Evolutionary conservation across 2,113 vertebrate species (phyloP).

Genomic region (Ceratotherium simum): DNA sequence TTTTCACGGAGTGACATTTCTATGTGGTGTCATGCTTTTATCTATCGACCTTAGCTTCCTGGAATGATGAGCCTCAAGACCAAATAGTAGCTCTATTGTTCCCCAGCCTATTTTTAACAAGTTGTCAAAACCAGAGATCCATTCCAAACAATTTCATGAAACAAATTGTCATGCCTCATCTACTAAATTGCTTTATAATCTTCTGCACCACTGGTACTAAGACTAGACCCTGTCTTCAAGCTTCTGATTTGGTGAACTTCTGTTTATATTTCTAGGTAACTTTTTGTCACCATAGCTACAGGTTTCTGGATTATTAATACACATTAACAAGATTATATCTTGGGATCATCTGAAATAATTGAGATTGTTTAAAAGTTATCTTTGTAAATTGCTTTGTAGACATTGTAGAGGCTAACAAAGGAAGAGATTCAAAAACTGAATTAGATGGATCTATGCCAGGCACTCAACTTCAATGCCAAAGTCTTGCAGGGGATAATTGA

Average conservation of each 20-base stretch:
- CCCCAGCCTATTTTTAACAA: background rate
- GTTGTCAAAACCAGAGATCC: slow-evolving; percentile 10
- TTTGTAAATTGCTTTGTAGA: background rate
- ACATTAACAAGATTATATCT: background rate
- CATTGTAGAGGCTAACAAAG: background rate
- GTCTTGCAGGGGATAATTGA: background rate
- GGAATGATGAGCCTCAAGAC: slow-evolving; percentile 28
- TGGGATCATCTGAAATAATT: background rate
- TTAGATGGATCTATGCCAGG: background rate
- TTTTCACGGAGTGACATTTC: slow-evolving; percentile 61
- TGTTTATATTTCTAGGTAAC: background rate
- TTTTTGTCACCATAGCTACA: background rate
- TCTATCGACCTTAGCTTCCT: slow-evolving; percentile 36
- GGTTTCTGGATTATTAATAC: background rate
- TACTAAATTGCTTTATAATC: slow-evolving; percentile 15
- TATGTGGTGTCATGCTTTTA: slow-evolving; percentile 63
- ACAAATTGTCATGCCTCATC: background rate
- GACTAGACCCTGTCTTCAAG: background rate
- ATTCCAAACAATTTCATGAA: slow-evolving; percentile 21
- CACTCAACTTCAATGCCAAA: background rate
- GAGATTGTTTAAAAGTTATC: background rate
- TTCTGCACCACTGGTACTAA: background rate
- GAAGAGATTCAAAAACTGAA: background rate
- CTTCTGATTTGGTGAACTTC: background rate
- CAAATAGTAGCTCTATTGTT: slow-evolving; percentile 56